Conservation (phyloP, 2,797 vertebrate species). For the Echeneis naucrates region DNA sequence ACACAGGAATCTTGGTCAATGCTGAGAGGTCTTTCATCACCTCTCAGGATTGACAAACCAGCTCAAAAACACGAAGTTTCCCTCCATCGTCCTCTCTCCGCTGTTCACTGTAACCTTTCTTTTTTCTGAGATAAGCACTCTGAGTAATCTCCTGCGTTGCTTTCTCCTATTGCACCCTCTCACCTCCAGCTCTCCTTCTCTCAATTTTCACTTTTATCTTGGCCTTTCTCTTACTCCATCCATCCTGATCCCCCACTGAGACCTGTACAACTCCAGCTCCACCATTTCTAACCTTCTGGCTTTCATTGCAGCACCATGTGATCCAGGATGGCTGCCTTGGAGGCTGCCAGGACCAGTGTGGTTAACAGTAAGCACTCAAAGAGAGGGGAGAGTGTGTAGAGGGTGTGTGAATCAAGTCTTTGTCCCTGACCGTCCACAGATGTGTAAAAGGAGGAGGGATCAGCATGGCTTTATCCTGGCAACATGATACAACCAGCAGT, state of each 20-base stretch:
- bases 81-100: conserved; percentile 17
- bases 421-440: conserved; percentile 56
- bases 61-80: conserved; percentile 32
- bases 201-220: conserved; percentile 53
- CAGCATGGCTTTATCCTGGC: conserved; percentile 63
- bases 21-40: too few relatives aligned
- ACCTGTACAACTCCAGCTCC: conserved; percentile 30
- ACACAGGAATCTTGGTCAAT: conserved; percentile 45
- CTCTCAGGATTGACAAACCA: conserved; percentile 20
- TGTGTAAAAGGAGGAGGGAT: conserved; percentile 73
- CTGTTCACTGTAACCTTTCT: conserved; percentile 41
- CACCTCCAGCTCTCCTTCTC: conserved; percentile 43
- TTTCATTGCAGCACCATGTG: conserved; percentile 63
- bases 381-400: conserved; percentile 37
- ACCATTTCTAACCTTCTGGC: conserved; percentile 12
- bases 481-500: conserved; percentile 58
- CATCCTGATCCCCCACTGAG: conserved; percentile 25
- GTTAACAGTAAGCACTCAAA: conserved; percentile 71
- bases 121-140: conserved; percentile 66
- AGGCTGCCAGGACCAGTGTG: conserved; percentile 51
- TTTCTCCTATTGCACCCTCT: conserved; percentile 51
- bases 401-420: conserved; percentile 68
- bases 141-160: conserved; percentile 58
- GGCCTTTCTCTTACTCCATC: conserved; percentile 32
- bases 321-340: conserved; percentile 42